Evolutionary conservation across 2,888 invertebrate genomes (phyloP).

Genomic region (Platerodrilus igneus): DNA sequence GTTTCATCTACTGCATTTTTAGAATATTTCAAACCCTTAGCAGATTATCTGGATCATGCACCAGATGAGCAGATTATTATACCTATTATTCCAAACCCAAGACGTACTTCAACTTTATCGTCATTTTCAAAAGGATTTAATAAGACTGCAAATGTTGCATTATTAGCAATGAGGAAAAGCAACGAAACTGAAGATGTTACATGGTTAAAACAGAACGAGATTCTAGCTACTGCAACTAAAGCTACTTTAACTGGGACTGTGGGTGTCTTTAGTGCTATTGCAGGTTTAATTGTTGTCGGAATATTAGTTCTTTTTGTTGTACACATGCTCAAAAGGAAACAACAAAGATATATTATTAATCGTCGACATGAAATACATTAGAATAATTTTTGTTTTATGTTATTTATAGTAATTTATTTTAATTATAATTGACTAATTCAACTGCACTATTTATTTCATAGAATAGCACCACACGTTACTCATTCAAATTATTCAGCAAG

Average conservation of each 20-base stretch:
- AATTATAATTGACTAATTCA: too few species aligned
- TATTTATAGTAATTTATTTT: too few species aligned
- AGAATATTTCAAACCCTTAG: conserved; percentile 54
- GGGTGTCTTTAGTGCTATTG: conserved; percentile 18
- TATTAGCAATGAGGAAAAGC: too few species aligned
- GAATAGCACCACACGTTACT: too few species aligned
- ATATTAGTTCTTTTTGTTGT: conserved; percentile 6
- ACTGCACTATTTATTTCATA: too few species aligned
- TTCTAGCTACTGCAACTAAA: too few species aligned
- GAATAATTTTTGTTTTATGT: too few species aligned
- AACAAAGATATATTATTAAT: conserved; percentile 23
- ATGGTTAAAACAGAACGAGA: too few species aligned
- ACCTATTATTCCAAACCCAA: conserved; percentile 25
- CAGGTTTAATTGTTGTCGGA: conserved; percentile 3
- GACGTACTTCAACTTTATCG: conserved; percentile 29
- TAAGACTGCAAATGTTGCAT: not conserved
- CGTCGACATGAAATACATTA: too few species aligned
- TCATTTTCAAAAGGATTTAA: conserved; percentile 5
- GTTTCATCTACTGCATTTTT: conserved; percentile 52
- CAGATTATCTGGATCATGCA: conserved; percentile 53
- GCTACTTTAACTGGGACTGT: conserved; percentile 10
- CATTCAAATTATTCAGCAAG: too few species aligned
- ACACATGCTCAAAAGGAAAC: conserved; percentile 12
- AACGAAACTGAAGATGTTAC: too few species aligned
- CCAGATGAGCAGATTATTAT: conserved; percentile 31